phyloP scores from a whole-genome alignment of 35 echinoderm and acorn worm genomes.

The Lytechinus pictus region DNA sequence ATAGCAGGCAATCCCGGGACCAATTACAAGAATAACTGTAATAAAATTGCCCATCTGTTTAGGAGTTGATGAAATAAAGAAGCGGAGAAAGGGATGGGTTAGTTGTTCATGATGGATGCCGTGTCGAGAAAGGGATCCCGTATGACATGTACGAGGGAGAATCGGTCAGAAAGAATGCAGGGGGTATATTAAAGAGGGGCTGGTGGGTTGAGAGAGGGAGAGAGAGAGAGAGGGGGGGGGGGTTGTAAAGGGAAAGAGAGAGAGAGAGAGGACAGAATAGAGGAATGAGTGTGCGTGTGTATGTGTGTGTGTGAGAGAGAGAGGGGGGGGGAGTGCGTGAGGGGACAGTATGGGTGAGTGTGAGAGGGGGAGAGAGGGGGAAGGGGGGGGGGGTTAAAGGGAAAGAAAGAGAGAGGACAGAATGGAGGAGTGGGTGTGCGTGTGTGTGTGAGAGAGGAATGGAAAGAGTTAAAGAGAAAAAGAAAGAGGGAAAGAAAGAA shows the following conservation, averaged over 20 bases:
- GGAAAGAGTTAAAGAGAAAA: not conserved
- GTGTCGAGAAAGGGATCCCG: not conserved
- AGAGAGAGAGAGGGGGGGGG: not conserved
- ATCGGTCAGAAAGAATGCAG: not conserved
- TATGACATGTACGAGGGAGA: not conserved
- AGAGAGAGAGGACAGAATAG: not conserved
- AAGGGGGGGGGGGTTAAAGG: not conserved
- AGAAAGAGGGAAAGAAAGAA: not conserved
- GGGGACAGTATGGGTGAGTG: not conserved
- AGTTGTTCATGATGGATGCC: conserved; percentile 7
- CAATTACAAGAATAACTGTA: conserved; percentile 29
- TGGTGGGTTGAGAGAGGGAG: not conserved
- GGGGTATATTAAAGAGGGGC: not conserved
- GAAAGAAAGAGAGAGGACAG: not conserved
- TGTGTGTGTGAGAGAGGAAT: not conserved
- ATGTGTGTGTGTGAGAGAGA: not conserved
- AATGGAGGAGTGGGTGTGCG: not conserved
- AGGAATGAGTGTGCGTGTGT: not conserved
- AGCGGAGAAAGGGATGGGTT: not conserved
- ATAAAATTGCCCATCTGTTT: conserved; percentile 48
- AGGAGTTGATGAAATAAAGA: not conserved
- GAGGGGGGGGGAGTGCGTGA: not conserved
- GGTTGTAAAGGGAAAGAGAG: not conserved
- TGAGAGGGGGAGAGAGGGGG: not conserved
- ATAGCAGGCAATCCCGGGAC: not conserved